Base-by-base conservation (phyloP, 1,140 invertebrate species). In the Rhagoletis zephyria region DNA sequence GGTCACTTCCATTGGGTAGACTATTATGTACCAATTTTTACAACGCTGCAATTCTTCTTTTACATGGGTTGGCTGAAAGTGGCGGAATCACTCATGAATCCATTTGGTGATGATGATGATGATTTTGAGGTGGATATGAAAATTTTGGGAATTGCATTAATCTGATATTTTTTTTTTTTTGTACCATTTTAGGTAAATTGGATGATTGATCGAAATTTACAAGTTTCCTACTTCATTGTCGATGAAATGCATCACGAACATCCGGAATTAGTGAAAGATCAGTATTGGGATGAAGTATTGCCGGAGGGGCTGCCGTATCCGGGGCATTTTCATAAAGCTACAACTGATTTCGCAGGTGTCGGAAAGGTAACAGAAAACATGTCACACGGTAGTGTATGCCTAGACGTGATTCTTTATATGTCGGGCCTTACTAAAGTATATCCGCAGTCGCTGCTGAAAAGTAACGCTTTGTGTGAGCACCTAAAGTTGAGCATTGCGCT, bases 201-300 rank as follows among this genome's bases (percentile, higher is more conserved):
- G 97, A 95, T 98, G 89, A 96, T 98, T 67, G 97, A 98, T 90
- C 95, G 97, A 90, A 97, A 97, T 94, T 93, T 97, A 59, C 96
- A 97, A 94, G 96, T 97, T 7, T 96, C 96, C 16, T 98, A 97
- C 93, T 94, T 98, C 89, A 98, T 98, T 88, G 97, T 98, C n/a
- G 97, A 98, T 91, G 97, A 97, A 93, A 98, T 98, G 97, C 97
- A 98, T 91, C 96, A 97, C 91, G 96, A 97, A 89, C 97, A 98
- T 94, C 97, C 97, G 0, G 96, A 97, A 90, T 92, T 98, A 67
- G 95, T 97, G 59, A 95, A 95, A 63, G 97, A 98, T 94, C 96
- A 97, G 90, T 98, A 97, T 91, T 98, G 97, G 97, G 97, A 97
- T 90, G 96, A 97, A 91, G 95, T 97, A 65, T 96, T 97, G 89